Percentiles rank a stretch among this genome's conserved stretches.
Evolutionary conservation across 2,888 invertebrate genomes (phyloP).

Genomic region (Orthosia incerta): DNA sequence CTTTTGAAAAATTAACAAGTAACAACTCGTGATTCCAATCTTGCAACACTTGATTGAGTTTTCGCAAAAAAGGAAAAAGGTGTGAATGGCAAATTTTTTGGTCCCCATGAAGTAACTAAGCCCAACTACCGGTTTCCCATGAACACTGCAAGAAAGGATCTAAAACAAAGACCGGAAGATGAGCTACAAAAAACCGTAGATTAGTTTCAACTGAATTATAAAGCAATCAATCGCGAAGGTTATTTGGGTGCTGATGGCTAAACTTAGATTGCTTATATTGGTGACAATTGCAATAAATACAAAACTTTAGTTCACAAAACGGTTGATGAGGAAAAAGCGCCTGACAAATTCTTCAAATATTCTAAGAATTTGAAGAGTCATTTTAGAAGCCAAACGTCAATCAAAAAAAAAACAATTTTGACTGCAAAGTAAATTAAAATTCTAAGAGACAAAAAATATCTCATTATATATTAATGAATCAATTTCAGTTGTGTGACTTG

Average conservation of each 20-base stretch:
- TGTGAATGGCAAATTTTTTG: conserved; percentile 46
- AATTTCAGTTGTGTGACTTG: conserved; percentile 18
- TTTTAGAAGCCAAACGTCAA: not conserved
- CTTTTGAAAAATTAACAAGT: conserved; percentile 15
- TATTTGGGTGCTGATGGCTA: conserved; percentile 57
- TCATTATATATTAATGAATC: conserved; percentile 14
- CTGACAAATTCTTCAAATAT: conserved; percentile 6
- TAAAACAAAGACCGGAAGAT: conserved; percentile 75
- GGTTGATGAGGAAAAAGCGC: conserved; percentile 18
- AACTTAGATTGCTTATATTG: conserved; percentile 32
- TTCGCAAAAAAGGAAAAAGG: conserved; percentile 22
- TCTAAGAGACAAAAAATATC: conserved; percentile 29
- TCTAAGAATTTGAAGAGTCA: conserved; percentile 22
- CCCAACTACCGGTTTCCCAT: conserved; percentile 65
- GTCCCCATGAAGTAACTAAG: conserved; percentile 50
- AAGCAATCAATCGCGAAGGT: conserved; percentile 73
- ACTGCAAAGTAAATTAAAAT: not conserved
- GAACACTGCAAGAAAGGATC: conserved; percentile 74
- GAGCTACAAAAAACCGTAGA: conserved; percentile 72
- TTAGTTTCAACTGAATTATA: conserved; percentile 72
- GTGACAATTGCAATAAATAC: conserved; percentile 9
- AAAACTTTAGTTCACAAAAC: not conserved
- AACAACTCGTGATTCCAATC: conserved; percentile 9
- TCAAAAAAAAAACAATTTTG: not conserved
- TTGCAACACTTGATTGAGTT: conserved; percentile 26